A percentile compares a stretch with the other conserved stretches of the same genome.
phyloP scores from a whole-genome alignment of 2,888 invertebrate species.

The Brachyptera risi region DNA sequence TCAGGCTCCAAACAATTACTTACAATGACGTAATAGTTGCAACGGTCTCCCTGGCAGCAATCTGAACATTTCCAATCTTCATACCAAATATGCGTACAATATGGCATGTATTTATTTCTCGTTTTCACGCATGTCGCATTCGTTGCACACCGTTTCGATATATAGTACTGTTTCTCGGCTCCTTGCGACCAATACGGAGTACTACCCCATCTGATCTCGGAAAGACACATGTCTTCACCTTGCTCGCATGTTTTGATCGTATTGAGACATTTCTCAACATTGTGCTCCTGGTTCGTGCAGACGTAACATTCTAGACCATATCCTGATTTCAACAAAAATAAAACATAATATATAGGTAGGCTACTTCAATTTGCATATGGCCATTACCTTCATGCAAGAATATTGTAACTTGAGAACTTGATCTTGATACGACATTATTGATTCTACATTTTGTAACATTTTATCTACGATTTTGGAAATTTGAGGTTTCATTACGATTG shows the following conservation, averaged over 20 bases:
- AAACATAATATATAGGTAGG: no score
- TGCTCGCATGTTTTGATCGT: slow-evolving; percentile 88
- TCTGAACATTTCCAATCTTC: slow-evolving; percentile 96
- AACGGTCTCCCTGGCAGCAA: slow-evolving; percentile 92
- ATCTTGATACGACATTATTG: no score
- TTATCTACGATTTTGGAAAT: no score
- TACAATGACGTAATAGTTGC: slow-evolving; percentile 93
- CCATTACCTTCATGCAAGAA: no score
- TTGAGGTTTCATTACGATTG: no score
- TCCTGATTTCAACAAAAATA: no score
- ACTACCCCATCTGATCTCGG: slow-evolving; percentile 91
- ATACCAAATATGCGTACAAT: slow-evolving; percentile 90
- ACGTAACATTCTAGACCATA: slow-evolving; percentile 88
- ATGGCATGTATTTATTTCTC: slow-evolving; percentile 65
- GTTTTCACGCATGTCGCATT: slow-evolving; percentile 71
- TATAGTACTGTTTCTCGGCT: slow-evolving; percentile 87
- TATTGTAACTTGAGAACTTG: no score
- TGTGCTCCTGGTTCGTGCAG: slow-evolving; percentile 88
- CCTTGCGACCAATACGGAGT: slow-evolving; percentile 95
- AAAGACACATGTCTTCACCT: slow-evolving; percentile 79
- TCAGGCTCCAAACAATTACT: slow-evolving; percentile 46
- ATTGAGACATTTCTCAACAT: slow-evolving; percentile 86
- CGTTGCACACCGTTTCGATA: slow-evolving; percentile 85
- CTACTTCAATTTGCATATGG: no score
- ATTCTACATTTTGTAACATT: no score